Conservation (phyloP, 2,888 invertebrate genomes). For the Gortyna flavago region DNA sequence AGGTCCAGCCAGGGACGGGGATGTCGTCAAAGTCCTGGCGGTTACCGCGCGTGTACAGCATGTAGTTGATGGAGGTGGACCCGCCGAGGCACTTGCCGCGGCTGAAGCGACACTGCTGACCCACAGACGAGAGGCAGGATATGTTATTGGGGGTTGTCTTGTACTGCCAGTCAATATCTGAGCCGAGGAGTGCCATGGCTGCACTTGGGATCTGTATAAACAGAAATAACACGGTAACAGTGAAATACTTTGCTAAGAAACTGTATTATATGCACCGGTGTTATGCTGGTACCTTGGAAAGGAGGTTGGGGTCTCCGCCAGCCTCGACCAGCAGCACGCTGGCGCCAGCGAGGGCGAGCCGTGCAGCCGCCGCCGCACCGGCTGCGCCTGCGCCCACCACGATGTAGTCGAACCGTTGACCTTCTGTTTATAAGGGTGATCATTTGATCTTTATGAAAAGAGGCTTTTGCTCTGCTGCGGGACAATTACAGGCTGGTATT, state of each 20-base stretch:
- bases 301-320: conserved; percentile 71
- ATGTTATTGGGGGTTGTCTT: conserved; percentile 75
- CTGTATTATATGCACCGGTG: background rate
- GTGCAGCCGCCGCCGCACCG: conserved; percentile 75
- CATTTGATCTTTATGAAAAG: background rate
- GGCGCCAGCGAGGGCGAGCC: conserved; percentile 75
- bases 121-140: conserved; percentile 76
- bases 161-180: conserved; percentile 77
- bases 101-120: conserved; percentile 72
- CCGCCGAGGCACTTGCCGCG: conserved; percentile 83
- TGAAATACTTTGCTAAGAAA: background rate
- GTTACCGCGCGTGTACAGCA: conserved; percentile 81
- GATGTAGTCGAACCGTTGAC: conserved; percentile 84
- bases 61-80: conserved; percentile 81
- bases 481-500: background rate
- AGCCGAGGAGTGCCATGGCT: conserved; percentile 69
- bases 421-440: conserved; percentile 66
- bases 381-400: conserved; percentile 87
- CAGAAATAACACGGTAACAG: conserved; percentile 17
- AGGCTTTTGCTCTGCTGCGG: background rate
- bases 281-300: conserved; percentile 66
- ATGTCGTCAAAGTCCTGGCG: conserved; percentile 75
- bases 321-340: conserved; percentile 79
- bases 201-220: conserved; percentile 74
- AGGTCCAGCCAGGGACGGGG: conserved; percentile 76